A percentile compares a stretch with the other conserved stretches of the same genome.
Evolutionary conservation across 2,113 vertebrate genomes (phyloP).

Genomic region (Ariopsis seemanni): DNA sequence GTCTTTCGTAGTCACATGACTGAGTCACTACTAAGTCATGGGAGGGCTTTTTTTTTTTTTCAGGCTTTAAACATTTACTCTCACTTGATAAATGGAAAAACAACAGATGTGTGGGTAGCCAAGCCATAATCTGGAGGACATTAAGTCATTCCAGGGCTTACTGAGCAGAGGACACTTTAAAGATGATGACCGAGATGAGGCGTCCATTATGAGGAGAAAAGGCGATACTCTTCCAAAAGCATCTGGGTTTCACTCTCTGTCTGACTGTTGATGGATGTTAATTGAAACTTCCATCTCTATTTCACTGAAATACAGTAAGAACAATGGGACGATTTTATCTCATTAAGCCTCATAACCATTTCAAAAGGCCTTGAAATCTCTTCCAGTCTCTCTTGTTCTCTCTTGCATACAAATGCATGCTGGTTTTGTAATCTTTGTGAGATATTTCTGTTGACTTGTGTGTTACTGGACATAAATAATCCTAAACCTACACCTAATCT

Average conservation of each 20-base stretch:
- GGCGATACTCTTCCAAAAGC: constrained; percentile 11
- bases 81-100: constrained; percentile 37
- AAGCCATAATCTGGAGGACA: constrained; percentile 62
- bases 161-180: constrained; percentile 32
- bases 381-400: background rate
- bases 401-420: background rate
- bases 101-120: constrained; percentile 63
- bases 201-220: constrained; percentile 22
- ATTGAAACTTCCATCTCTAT: constrained; percentile 6
- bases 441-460: background rate
- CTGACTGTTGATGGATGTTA: constrained; percentile 13
- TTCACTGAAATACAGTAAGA: constrained; percentile 18
- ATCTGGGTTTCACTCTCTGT: constrained; percentile 8
- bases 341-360: constrained; percentile 15
- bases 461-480: background rate
- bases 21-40: constrained; percentile 13
- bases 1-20: background rate
- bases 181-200: constrained; percentile 19
- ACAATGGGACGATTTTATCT: constrained; percentile 8
- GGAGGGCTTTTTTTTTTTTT: background rate
- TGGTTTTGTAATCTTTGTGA: background rate
- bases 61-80: constrained; percentile 17
- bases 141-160: constrained; percentile 60
- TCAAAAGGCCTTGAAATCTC: constrained; percentile 30
- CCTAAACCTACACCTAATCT: background rate